Evolutionary conservation across 2,888 invertebrate genomes (phyloP), one percentile per base, ranked within the genome.

Genomic region (Caprella mutica): DNA sequence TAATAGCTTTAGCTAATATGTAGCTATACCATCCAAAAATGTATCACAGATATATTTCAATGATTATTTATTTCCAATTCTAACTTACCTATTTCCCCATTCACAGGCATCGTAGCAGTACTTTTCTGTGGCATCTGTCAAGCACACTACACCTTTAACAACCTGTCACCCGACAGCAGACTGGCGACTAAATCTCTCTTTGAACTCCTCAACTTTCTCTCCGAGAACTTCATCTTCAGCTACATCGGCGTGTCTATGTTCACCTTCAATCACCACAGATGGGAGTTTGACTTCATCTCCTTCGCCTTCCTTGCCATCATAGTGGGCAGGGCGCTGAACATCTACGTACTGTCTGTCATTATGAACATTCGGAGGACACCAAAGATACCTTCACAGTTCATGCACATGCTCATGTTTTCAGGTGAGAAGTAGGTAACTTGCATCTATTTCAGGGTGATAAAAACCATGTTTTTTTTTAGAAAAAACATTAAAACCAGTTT

Each of bases 171-270:
- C 55, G 88, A 91, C 70, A 90, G 92, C 0, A 80, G 91, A 67
- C 80, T 80, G 66, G 78, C 90, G 66, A 93, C 92, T 29, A 93
- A 93, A 74, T 87, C 91, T 72, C 79, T 92, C 69, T 93, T 93
- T 75, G 90, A 92, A 72, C 76, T 96, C 68, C 78, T 96, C 65
- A 96, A 94, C 76, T 97, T 97, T 33, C 74, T 97, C 66, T 90
- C 94, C 0, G 97, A 97, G 72, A 96, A 94, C 75, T 97, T 97
- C 74, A 96, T 97, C 70, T 97, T 97, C 76, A 88, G 89, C 3
- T 97, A 97, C 76, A 96, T 97, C 70, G 97, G 97, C 17, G 96
- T 97, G 2, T 93, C 94, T 23, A 93, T 96, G 86, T 97, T 97
- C 73, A 96, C 96, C 0, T 94, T 93, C 72, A 90, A 90, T 5